Conservation (phyloP, 2,888 invertebrate species). For the Volucella inanis region DNA sequence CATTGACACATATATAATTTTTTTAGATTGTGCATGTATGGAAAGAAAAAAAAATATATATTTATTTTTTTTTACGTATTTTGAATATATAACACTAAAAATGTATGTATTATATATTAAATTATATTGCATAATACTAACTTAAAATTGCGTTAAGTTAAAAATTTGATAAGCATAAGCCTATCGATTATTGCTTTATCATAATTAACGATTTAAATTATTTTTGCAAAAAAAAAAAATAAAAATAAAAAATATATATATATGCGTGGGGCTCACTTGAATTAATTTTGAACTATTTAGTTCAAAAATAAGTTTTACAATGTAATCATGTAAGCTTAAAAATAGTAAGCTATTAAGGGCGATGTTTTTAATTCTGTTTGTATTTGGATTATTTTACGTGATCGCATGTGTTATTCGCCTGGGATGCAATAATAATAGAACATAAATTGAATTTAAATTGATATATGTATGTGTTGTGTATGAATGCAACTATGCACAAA, state of each 20-base stretch:
- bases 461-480: constrained; percentile 1
- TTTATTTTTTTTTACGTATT: constrained; percentile 54
- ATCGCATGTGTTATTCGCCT: constrained; percentile 47
- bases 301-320: constrained; percentile 39
- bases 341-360: constrained; percentile 28
- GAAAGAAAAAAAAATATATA: constrained; percentile 70
- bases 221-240: constrained; percentile 19
- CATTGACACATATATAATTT: constrained; percentile 47
- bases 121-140: constrained; percentile 31
- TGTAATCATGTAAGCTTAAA: constrained; percentile 26
- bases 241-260: constrained; percentile 24
- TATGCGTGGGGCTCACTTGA: constrained; percentile 76
- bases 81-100: constrained; percentile 26
- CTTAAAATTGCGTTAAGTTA: constrained; percentile 35
- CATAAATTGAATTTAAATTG: constrained; percentile 14
- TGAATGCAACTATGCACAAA: too few relatives aligned
- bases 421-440: constrained; percentile 31
- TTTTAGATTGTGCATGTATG: constrained; percentile 73
- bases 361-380: constrained; percentile 21
- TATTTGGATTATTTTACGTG: constrained; percentile 17
- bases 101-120: constrained; percentile 20
- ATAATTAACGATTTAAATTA: constrained; percentile 6
- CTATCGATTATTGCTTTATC: constrained; percentile 24
- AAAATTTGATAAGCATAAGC: constrained; percentile 31
- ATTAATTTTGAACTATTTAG: constrained; percentile 34